These are phyloP conservation scores for Psilopogon haemacephalus DNA, from an alignment of 2,113 vertebrate species.

Conservation along the genomic window DNA sequence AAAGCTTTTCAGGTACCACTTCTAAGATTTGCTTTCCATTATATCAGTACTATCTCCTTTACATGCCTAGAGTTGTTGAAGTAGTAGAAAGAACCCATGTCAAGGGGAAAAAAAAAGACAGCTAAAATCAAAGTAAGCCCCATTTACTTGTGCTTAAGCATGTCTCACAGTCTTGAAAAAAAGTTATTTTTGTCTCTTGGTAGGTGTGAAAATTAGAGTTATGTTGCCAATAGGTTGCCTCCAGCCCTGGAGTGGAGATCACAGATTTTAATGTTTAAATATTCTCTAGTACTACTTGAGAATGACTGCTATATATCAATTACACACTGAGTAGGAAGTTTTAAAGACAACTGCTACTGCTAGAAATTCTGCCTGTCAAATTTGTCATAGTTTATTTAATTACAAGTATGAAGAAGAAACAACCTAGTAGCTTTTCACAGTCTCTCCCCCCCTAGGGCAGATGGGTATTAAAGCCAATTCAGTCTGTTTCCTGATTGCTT, in stretches of 20 bases:
- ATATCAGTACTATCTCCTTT: neutral
- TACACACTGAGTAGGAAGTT: slow-evolving; percentile 12
- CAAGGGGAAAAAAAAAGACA: neutral
- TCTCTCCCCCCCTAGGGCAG: slow-evolving; percentile 65
- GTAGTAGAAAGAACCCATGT: neutral
- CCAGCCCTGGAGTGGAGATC: neutral
- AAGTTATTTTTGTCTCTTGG: neutral
- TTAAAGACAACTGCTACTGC: slow-evolving; percentile 43
- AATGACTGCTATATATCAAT: slow-evolving; percentile 28
- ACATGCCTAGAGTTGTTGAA: neutral
- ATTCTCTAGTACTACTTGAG: neutral
- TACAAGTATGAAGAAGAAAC: slow-evolving; percentile 81
- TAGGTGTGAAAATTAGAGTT: slow-evolving; percentile 32
- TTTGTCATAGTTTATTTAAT: slow-evolving; percentile 83
- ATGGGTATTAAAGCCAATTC: slow-evolving; percentile 75
- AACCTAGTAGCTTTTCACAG: slow-evolving; percentile 67
- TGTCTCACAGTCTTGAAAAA: neutral
- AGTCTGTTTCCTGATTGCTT: slow-evolving; percentile 80
- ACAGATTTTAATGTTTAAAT: slow-evolving; percentile 14
- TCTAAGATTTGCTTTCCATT: neutral
- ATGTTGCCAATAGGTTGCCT: neutral
- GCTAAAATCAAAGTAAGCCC: neutral
- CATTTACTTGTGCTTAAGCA: neutral
- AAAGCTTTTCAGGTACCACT: neutral
- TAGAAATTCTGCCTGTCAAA: slow-evolving; percentile 68